These are phyloP conservation scores for Hydropotes inermis DNA, from an alignment of 2,113 vertebrate species.

Conservation along the genomic window DNA sequence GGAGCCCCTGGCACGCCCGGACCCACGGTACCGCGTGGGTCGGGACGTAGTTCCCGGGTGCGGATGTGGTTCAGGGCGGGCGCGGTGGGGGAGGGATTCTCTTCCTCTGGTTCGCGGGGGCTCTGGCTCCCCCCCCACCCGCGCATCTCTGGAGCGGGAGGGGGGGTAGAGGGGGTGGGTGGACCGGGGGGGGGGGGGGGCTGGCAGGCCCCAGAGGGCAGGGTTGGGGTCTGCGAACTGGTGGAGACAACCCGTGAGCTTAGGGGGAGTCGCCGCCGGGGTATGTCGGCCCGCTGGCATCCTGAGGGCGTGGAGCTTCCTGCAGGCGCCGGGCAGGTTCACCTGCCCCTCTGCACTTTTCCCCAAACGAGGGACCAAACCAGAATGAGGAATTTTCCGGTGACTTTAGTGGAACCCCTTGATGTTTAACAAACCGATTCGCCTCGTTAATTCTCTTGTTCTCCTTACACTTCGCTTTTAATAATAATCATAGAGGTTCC, in stretches of 20 bases:
- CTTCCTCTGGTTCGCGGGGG: background rate
- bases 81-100: background rate
- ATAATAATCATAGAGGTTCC: background rate
- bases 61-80: background rate
- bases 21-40: background rate
- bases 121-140: fast-evolving
- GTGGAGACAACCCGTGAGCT: background rate
- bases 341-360: too few relatives aligned
- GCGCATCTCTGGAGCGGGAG: background rate
- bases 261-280: too few relatives aligned
- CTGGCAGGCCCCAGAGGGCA: background rate
- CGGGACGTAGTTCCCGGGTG: background rate
- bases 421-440: background rate
- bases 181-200: background rate
- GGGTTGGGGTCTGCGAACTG: background rate
- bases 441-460: background rate
- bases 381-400: background rate
- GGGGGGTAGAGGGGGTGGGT: too few relatives aligned
- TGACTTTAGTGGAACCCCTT: background rate
- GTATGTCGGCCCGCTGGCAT: fast-evolving
- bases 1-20: background rate
- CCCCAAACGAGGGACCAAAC: too few relatives aligned
- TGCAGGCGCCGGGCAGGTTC: fast-evolving
- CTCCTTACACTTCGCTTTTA: background rate
- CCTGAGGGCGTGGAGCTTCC: background rate